Evolutionary conservation across 2,113 vertebrate species (phyloP), one percentile per base, ranked within the genome.

Genomic region (Okapia johnstoni): DNA sequence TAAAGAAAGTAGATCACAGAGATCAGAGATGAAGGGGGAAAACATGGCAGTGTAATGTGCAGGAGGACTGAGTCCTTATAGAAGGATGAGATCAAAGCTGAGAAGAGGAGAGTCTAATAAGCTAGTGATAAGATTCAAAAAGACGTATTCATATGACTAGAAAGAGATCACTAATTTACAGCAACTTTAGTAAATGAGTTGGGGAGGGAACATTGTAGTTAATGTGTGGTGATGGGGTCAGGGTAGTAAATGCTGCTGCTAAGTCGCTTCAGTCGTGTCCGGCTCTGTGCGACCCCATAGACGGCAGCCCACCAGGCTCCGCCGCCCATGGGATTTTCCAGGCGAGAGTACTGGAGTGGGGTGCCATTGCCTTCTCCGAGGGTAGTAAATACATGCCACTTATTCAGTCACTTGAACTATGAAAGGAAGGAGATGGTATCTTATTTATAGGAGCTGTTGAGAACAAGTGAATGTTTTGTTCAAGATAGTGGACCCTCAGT

Each of bases 371-470:
- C n/a, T n/a, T n/a, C n/a, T n/a, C n/a, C n/a, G n/a, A 79, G 90
- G 46, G 7, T 80, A 19, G 26, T 48, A 80, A 52, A 55, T 66
- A 88, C 33, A 15, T 36, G n/a, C 28, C 58, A 26, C 79, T 55
- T 83, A 81, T 15, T 81, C 36, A 77, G 12, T 96, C 77, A 83
- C 76, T 76, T 84, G 40, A 46, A 40, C 73, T 90, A 7, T 52
- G 46, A 92, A 70, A 95, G 48, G 46, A 83, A 86, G 25, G 54
- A 83, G 57, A 30, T 93, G 90, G 14, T 60, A 15, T 94, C 95
- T 97, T 87, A 95, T 95, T 93, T 88, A 85, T 81, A 86, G 88
- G 36, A 61, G 54, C 30, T 89, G 33, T 88, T 93, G n/a, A 96
- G 54, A 85, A 77, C 33, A 89, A 90, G 11, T 91, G 50, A 93